These are phyloP conservation scores for Oreocharis arfaki DNA, from an alignment of 2,113 vertebrate species.

Conservation along the genomic window DNA sequence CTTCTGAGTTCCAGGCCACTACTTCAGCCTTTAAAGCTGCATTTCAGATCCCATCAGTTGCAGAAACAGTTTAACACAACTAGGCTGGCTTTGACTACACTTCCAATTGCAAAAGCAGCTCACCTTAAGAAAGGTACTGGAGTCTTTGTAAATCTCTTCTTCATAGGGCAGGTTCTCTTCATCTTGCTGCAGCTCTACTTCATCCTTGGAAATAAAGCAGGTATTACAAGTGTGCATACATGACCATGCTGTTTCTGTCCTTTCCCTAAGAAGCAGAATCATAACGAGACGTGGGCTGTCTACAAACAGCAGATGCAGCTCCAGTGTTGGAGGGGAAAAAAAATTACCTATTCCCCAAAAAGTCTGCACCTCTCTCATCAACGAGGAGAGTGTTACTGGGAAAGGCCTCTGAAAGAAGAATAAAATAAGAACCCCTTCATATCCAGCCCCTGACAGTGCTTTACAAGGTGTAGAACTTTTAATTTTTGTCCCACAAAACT, in stretches of 20 bases:
- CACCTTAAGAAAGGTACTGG: slow-evolving; percentile 98
- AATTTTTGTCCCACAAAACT: background rate
- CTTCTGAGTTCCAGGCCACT: background rate
- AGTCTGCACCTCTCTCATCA: background rate
- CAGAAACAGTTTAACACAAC: background rate
- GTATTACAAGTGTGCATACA: background rate
- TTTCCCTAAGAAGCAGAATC: background rate
- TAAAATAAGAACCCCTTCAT: background rate
- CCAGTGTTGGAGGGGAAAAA: background rate
- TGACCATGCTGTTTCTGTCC: background rate
- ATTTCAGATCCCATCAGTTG: background rate
- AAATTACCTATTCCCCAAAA: background rate
- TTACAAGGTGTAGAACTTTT: background rate
- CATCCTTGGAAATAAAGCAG: slow-evolving; percentile 79
- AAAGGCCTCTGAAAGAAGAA: background rate
- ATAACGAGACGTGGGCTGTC: background rate
- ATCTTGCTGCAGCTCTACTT: slow-evolving; percentile 85
- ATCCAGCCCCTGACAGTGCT: background rate
- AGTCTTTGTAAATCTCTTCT: slow-evolving; percentile 96
- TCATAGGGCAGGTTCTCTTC: slow-evolving; percentile 91
- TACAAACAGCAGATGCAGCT: background rate
- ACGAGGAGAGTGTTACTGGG: background rate
- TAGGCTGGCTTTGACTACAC: background rate
- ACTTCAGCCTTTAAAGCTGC: background rate
- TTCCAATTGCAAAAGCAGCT: background rate